Base-by-base conservation (phyloP, 2,113 vertebrate species). In the Orycteropus afer region DNA sequence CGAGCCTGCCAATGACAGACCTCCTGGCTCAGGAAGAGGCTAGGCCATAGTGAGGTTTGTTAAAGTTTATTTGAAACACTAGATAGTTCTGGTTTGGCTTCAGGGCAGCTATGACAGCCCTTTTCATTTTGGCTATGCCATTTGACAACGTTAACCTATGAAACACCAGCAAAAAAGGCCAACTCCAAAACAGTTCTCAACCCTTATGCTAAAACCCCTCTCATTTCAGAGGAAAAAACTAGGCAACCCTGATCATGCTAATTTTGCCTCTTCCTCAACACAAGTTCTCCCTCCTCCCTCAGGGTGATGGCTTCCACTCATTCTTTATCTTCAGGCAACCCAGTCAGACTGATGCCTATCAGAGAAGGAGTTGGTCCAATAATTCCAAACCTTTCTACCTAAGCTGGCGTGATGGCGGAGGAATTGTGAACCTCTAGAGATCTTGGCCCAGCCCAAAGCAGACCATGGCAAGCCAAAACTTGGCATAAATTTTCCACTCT, bases 61-160 rank as follows among this genome's bases (percentile, higher is more conserved):
- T 86, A 14, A 95, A 90, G 92, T 96, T 95, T 82, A 90, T 96
- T 94, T 93, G 89, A 95, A 95, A 96, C 81, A 85, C 82, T 91
- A 74, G 91, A 86, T 90, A 42, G 80, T 53, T 84, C 91, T 83
- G 87, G 94, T 94, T 65, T 63, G 81, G 27, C 53, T 95, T 97
- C 92, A 79, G 93, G 65, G 78, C 53, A 49, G 49, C 57, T 40
- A 29, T 37, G 80, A 87, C 57, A 45, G 76, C 73, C 78, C 86
- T 78, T 53, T 59, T 91, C 18, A 47, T 57, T 83, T 77, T 79
- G 74, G 40, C 87, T 90, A 42, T 74, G 84, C 87, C 83, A 4
- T n/a, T 65, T 91, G 80, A 91, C 82, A 78, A 77, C 86, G 82
- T 74, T 87, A 90, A 79, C 85, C 95, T 90, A 42, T 74, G 95